phyloP scores from a whole-genome alignment of 2,797 vertebrate genomes.

The Apogon hyalosoma region DNA sequence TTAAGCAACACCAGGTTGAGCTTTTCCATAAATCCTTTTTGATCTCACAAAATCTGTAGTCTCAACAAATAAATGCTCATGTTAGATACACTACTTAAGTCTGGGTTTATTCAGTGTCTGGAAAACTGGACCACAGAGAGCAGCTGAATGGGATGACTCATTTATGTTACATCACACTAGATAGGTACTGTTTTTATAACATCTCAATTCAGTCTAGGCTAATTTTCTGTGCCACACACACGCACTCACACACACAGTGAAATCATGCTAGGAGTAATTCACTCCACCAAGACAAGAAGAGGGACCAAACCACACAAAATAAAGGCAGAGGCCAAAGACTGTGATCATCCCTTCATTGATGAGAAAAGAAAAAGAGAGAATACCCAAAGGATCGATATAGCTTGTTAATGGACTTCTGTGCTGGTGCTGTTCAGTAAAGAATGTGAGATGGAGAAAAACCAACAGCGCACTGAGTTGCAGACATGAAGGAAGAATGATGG shows the following conservation, averaged over 20 bases:
- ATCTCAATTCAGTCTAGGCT: constrained; percentile 17
- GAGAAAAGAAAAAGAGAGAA: constrained; percentile 22
- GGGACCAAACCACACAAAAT: background rate
- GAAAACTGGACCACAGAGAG: constrained; percentile 49
- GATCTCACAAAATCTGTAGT: constrained; percentile 22
- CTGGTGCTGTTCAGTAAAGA: constrained; percentile 47
- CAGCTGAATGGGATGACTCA: constrained; percentile 40
- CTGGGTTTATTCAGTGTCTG: constrained; percentile 58
- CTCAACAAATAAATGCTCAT: constrained; percentile 17
- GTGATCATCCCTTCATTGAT: constrained; percentile 17
- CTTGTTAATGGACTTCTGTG: constrained; percentile 65
- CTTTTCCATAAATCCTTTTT: constrained; percentile 14
- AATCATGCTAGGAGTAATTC: constrained; percentile 2
- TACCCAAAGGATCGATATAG: constrained; percentile 54
- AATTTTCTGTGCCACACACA: constrained; percentile 6
- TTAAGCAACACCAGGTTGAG: constrained; percentile 35
- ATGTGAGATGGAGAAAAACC: constrained; percentile 38
- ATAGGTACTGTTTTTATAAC: constrained; percentile 24
- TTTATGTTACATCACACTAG: constrained; percentile 28
- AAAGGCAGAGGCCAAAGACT: constrained; percentile 1
- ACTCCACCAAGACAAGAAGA: background rate
- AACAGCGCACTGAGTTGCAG: constrained; percentile 17
- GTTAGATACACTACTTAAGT: constrained; percentile 41
- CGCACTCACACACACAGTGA: background rate
- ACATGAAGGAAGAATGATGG: constrained; percentile 17